phyloP scores from a whole-genome alignment of 2,113 vertebrate species.

The Corythornis cristatus region DNA sequence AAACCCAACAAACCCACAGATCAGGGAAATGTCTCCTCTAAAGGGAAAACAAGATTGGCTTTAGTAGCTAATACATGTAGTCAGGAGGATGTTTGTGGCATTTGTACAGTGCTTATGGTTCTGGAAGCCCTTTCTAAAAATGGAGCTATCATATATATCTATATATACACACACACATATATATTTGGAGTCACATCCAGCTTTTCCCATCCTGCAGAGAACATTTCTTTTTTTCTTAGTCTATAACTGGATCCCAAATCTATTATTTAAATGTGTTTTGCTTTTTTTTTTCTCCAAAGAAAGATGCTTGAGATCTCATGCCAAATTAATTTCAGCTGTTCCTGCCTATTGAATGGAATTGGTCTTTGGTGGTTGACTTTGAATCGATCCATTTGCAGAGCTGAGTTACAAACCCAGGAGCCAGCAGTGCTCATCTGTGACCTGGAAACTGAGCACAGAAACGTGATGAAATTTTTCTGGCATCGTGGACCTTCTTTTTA shows the following conservation, averaged over 20 bases:
- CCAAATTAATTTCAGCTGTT: constrained; percentile 65
- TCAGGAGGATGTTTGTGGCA: constrained; percentile 33
- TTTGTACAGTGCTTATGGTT: constrained; percentile 26
- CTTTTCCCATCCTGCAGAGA: constrained; percentile 57
- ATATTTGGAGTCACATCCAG: constrained; percentile 40
- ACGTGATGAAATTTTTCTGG: constrained; percentile 52
- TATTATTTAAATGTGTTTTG: not conserved
- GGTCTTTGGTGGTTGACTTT: constrained; percentile 38
- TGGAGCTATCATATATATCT: not conserved
- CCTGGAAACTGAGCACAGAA: constrained; percentile 48
- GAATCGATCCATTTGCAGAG: constrained; percentile 41
- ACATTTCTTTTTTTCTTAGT: not conserved
- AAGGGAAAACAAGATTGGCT: constrained; percentile 20
- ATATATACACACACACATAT: not conserved
- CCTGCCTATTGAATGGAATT: constrained; percentile 30
- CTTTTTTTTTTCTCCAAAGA: not conserved
- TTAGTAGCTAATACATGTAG: not conserved
- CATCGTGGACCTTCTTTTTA: constrained; percentile 36
- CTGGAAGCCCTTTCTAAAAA: constrained; percentile 34
- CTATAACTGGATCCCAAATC: constrained; percentile 1
- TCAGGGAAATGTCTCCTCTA: not conserved
- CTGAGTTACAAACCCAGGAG: constrained; percentile 29
- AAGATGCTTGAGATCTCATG: constrained; percentile 29
- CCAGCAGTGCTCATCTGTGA: constrained; percentile 55
- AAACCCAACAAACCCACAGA: no score